Evolutionary conservation across 2,113 vertebrate genomes (phyloP).

Genomic region (Bufo gargarizans): DNA sequence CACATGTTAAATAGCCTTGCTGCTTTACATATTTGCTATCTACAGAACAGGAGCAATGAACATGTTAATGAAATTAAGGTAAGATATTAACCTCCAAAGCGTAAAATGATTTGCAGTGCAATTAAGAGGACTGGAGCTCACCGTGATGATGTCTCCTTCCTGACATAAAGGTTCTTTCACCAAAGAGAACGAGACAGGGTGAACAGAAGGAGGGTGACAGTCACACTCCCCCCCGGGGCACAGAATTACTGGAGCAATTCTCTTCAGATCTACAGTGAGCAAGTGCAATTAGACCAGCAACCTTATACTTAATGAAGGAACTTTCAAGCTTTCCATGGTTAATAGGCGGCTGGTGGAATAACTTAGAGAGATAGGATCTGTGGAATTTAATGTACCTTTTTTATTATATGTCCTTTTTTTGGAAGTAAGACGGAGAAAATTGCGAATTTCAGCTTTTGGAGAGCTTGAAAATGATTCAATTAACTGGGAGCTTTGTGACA

Average conservation of each 20-base stretch:
- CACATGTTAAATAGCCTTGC: not conserved
- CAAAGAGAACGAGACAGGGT: conserved; percentile 10
- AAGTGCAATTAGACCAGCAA: conserved; percentile 43
- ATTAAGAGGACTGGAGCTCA: conserved; percentile 16
- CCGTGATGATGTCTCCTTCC: conserved; percentile 15
- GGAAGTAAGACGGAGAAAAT: conserved; percentile 1
- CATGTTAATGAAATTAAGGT: conserved; percentile 34
- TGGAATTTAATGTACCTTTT: conserved; percentile 35
- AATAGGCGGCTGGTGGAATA: conserved; percentile 42
- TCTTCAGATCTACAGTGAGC: conserved; percentile 46
- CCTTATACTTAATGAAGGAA: conserved; percentile 35
- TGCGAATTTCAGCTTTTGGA: not conserved
- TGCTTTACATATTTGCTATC: not conserved
- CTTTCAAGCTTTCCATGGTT: conserved; percentile 37
- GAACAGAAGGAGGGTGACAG: conserved; percentile 44
- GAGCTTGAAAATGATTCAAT: conserved; percentile 14
- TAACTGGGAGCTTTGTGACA: conserved; percentile 8
- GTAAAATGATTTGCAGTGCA: conserved; percentile 25
- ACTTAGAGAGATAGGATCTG: conserved; percentile 29
- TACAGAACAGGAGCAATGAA: not conserved
- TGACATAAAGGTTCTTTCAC: conserved; percentile 41
- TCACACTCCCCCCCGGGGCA: conserved; percentile 31
- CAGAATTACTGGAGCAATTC: conserved; percentile 50
- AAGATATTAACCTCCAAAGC: conserved; percentile 35
- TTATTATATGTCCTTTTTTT: conserved; percentile 12